Percentiles rank a stretch among this genome's conserved stretches.
phyloP scores from a whole-genome alignment of 2,797 vertebrate genomes.

The Ambastaia sidthimunki region DNA sequence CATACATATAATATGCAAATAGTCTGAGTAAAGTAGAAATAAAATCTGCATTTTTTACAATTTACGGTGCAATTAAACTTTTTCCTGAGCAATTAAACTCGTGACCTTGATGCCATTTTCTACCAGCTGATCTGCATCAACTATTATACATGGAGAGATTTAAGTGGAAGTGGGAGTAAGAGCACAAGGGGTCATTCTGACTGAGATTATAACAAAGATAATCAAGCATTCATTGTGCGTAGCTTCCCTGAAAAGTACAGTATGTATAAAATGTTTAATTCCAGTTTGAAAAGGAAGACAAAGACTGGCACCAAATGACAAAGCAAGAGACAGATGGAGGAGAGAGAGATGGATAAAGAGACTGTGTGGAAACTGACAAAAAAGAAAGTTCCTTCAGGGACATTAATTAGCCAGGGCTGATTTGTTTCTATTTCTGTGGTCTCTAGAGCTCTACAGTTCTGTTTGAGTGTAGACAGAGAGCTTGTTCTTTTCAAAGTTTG shows the following conservation, averaged over 20 bases:
- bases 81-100: too few relatives aligned
- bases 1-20: too few relatives aligned
- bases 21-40: too few relatives aligned
- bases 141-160: too few relatives aligned
- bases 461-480: slow-evolving; percentile 68
- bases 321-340: background rate
- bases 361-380: slow-evolving; percentile 32
- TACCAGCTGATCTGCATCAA: too few relatives aligned
- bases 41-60: too few relatives aligned
- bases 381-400: slow-evolving; percentile 62
- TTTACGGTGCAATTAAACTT: too few relatives aligned
- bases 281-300: background rate
- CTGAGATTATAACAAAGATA: background rate
- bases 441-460: slow-evolving; percentile 71
- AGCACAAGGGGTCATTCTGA: background rate
- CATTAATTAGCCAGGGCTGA: slow-evolving; percentile 78
- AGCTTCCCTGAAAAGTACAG: too few relatives aligned
- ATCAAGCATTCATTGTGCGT: background rate
- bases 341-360: background rate
- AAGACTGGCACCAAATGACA: background rate
- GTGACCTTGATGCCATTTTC: too few relatives aligned
- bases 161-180: too few relatives aligned
- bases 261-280: background rate
- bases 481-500: slow-evolving; percentile 73
- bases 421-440: slow-evolving; percentile 73